Base-by-base conservation (phyloP, 2,888 invertebrate genomes). In the Tortrix viridana region DNA sequence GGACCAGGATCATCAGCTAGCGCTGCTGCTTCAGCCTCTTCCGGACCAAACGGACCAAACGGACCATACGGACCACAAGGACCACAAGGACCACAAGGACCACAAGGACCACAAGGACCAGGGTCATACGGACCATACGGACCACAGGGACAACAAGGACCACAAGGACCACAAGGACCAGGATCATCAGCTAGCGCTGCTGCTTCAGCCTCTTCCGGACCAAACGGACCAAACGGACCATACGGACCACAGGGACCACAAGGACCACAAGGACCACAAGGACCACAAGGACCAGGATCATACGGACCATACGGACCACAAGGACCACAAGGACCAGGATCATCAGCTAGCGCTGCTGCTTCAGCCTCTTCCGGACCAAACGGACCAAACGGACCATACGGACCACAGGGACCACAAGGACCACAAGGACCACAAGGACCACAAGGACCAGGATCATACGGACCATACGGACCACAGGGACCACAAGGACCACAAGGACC, bases 291-390 rank as follows among this genome's bases (percentile, higher is more conserved):
- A 22, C 26, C 60, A 60, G n/a, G n/a, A n/a, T n/a, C n/a, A n/a
- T 1, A 14, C 2, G 55, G 22, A 14, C 50, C 48, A 32, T 9
- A 49, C 6, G 69, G 58, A 55, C 54, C 63, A 16, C 6, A 65
- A 19, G 68, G 58, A 38, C 49, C 59, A 56, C n/a, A 48, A 2
- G 67, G 62, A 58, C 20, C 62, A 32, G 65, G 50, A 16, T 46
- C 65, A 6, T 50, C 66, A 20, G 53, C 66, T 20, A 46, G 59
- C 48, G 57, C 68, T 16, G 55, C 66, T 7, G 58, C 61, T 5
- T 43, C 66, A 9, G 53, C 52, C 16, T 12, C 20, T 32, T 5
- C 32, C 5, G 52, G 49, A 52, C 49, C 49, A 58, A 6, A 49
- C 3, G 48, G 48, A 41, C 38, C 20, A 50, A 3, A 16, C 9